These are phyloP conservation scores for Pempheris klunzingeri DNA, from an alignment of 2,797 vertebrate genomes.

Conservation along the genomic window DNA sequence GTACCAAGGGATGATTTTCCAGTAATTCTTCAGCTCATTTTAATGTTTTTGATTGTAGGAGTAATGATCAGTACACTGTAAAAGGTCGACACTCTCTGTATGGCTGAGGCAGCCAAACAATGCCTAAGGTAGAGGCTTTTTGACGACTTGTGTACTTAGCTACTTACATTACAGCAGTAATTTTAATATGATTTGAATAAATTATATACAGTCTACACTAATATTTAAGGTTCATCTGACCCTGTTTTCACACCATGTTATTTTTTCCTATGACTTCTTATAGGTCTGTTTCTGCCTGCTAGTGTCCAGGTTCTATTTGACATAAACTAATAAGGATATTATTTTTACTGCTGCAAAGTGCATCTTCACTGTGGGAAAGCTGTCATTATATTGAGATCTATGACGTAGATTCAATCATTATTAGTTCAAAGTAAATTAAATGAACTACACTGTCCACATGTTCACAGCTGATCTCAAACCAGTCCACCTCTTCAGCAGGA, in stretches of 20 bases:
- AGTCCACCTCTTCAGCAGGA: constrained; percentile 25
- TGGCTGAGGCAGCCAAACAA: not conserved
- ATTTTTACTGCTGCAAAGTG: not conserved
- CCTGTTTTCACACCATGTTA: not conserved
- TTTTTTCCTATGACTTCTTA: not conserved
- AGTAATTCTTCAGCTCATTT: not conserved
- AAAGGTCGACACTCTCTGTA: not conserved
- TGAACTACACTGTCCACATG: constrained; percentile 7
- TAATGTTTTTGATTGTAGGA: not conserved
- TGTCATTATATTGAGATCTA: not conserved
- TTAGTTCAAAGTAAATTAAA: not conserved
- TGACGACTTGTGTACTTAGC: too few species aligned
- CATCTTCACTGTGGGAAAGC: not conserved
- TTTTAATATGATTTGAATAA: not conserved
- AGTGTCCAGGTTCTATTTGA: constrained; percentile 6
- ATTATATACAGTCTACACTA: not conserved
- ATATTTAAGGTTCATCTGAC: not conserved
- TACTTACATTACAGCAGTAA: not conserved
- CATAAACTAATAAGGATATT: not conserved
- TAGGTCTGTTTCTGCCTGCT: too few species aligned
- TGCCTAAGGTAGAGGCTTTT: not conserved
- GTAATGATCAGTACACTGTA: not conserved
- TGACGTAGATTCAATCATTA: not conserved
- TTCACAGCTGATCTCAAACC: constrained; percentile 24
- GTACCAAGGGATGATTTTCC: not conserved